phyloP scores from a whole-genome alignment of 2,113 vertebrate species.

The Eptatretus burgeri region DNA sequence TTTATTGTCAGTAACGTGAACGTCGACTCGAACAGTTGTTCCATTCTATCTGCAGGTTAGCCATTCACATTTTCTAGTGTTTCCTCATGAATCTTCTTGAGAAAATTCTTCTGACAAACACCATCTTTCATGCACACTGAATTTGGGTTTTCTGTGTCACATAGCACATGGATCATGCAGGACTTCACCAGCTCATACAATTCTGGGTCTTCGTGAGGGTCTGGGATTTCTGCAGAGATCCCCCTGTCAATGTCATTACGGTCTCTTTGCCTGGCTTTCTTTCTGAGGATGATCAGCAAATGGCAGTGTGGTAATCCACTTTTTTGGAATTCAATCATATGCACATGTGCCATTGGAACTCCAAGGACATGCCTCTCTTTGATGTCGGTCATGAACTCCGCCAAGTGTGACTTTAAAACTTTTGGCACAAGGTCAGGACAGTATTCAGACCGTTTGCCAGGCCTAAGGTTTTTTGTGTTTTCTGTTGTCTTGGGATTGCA shows the following conservation, averaged over 20 bases:
- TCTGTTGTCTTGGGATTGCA: constrained; percentile 3
- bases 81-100: not conserved
- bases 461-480: not conserved
- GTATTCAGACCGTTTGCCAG: not conserved
- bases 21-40: not conserved
- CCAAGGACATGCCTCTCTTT: not conserved
- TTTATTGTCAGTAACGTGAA: not conserved
- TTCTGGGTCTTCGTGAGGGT: not conserved
- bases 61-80: not conserved
- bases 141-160: not conserved
- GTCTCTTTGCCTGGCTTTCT: not conserved
- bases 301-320: not conserved
- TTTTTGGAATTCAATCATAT: not conserved
- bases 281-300: not conserved
- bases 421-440: not conserved
- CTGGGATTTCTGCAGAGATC: constrained; percentile 5
- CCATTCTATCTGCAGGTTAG: not conserved
- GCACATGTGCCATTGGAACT: not conserved
- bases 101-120: too few species aligned
- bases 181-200: not conserved
- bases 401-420: not conserved
- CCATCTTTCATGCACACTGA: too few species aligned
- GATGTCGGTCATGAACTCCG: not conserved
- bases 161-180: not conserved
- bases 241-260: not conserved